These are phyloP conservation scores for Antechinus stuartii DNA, from an alignment of 2,113 vertebrate species.

Conservation along the genomic window DNA sequence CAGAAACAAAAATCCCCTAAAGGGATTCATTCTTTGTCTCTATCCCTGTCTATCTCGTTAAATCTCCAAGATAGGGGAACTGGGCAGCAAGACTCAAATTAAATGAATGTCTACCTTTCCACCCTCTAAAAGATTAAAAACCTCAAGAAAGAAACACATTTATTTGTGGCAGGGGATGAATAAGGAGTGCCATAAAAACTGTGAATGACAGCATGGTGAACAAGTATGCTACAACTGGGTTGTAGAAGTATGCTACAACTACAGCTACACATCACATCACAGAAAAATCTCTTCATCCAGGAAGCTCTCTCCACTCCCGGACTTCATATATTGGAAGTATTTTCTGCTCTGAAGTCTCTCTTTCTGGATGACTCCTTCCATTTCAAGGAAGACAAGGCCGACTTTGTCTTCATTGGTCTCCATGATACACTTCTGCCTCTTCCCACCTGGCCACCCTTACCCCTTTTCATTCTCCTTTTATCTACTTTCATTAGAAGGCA, in stretches of 20 bases:
- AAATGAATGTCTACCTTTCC: constrained; percentile 20
- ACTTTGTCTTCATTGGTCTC: background rate
- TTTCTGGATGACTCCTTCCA: background rate
- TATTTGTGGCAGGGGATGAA: background rate
- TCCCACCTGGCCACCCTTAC: background rate
- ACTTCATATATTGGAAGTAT: background rate
- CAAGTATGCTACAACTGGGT: background rate
- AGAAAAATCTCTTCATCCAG: background rate
- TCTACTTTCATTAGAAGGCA: background rate
- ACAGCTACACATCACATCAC: background rate
- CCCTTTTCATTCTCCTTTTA: background rate
- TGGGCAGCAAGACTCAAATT: background rate
- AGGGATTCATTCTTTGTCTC: background rate
- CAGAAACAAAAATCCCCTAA: background rate
- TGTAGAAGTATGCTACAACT: background rate
- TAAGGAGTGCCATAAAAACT: background rate
- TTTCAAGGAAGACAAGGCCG: background rate
- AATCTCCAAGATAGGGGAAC: background rate
- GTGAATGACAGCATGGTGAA: background rate
- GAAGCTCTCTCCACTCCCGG: background rate
- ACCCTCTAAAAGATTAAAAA: constrained; percentile 34
- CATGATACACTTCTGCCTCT: background rate
- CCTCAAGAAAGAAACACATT: constrained; percentile 36
- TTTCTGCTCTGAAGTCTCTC: background rate
- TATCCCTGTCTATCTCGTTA: constrained; percentile 21